Evolutionary conservation across 1,140 invertebrate species (phyloP).

Genomic region (Ips typographus): DNA sequence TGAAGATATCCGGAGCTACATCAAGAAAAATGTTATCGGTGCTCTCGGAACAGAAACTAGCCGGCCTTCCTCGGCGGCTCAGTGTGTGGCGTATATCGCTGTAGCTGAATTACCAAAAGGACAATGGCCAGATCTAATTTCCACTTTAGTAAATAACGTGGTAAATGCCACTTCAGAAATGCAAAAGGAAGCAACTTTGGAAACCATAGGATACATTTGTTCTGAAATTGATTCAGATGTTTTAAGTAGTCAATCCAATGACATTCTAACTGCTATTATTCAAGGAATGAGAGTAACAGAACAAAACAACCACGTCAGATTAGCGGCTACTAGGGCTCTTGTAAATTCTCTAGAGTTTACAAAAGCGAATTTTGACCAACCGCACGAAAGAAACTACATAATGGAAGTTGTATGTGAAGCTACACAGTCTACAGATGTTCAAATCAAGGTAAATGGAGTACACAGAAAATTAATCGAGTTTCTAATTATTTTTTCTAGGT

Average conservation of each 20-base stretch:
- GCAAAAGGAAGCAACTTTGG: slow-evolving; percentile 93
- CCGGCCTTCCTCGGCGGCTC: slow-evolving; percentile 93
- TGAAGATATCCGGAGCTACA: slow-evolving; percentile 79
- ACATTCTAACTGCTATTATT: slow-evolving; percentile 97
- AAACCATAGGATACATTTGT: slow-evolving; percentile 90
- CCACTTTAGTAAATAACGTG: slow-evolving; percentile 86
- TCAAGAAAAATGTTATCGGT: slow-evolving; percentile 94
- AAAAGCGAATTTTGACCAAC: slow-evolving; percentile 96
- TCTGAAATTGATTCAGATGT: slow-evolving; percentile 87
- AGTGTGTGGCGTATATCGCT: slow-evolving; percentile 98
- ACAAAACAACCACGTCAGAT: slow-evolving; percentile 80
- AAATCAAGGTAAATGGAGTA: slow-evolving; percentile 71
- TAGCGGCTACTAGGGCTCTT: slow-evolving; percentile 95
- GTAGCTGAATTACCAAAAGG: slow-evolving; percentile 89
- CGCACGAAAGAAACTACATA: slow-evolving; percentile 96
- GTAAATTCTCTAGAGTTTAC: slow-evolving; percentile 99
- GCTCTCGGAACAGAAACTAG: slow-evolving; percentile 94
- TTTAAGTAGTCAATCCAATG: slow-evolving; percentile 88
- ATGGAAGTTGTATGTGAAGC: slow-evolving; percentile 99
- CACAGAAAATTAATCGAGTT: slow-evolving; percentile 66
- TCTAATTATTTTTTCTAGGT: slow-evolving; percentile 58
- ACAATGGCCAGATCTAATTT: slow-evolving; percentile 85
- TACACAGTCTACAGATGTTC: slow-evolving; percentile 80
- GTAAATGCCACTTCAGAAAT: slow-evolving; percentile 81
- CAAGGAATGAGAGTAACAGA: slow-evolving; percentile 85